Conservation (phyloP, 1,140 invertebrate species). For the Orchesella cincta region DNA sequence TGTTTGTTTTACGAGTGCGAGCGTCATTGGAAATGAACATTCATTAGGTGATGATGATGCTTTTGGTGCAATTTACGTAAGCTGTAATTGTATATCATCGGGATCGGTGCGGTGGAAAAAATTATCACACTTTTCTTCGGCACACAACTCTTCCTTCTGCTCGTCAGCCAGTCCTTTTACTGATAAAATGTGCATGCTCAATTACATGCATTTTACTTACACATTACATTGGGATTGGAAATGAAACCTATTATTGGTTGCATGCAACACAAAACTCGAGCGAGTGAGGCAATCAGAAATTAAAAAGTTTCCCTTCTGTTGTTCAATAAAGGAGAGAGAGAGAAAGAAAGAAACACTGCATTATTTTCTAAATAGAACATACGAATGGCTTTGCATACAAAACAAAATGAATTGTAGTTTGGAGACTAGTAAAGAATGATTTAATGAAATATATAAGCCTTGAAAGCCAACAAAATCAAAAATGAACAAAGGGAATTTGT, state of each 20-base stretch:
- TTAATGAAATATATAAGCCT: neutral
- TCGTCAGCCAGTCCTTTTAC: neutral
- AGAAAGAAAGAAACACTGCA: neutral
- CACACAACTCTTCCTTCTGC: neutral
- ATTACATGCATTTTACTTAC: neutral
- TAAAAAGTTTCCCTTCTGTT: neutral
- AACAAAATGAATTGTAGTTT: neutral
- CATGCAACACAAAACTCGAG: neutral
- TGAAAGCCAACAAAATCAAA: neutral
- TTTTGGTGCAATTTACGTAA: neutral
- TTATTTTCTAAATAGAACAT: too few species aligned
- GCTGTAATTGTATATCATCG: neutral
- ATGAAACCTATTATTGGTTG: too few species aligned
- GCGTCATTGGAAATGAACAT: neutral
- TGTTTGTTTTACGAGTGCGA: neutral
- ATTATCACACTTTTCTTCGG: neutral
- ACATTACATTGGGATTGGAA: too few species aligned
- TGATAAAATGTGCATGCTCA: constrained; percentile 17
- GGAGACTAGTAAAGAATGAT: neutral
- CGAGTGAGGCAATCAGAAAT: neutral
- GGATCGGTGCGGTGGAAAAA: neutral
- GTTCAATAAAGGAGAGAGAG: neutral
- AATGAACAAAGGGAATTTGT: neutral
- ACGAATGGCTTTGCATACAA: neutral
- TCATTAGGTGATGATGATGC: neutral